Conservation (phyloP, 2,113 vertebrate genomes). For the Vimba vimba region DNA sequence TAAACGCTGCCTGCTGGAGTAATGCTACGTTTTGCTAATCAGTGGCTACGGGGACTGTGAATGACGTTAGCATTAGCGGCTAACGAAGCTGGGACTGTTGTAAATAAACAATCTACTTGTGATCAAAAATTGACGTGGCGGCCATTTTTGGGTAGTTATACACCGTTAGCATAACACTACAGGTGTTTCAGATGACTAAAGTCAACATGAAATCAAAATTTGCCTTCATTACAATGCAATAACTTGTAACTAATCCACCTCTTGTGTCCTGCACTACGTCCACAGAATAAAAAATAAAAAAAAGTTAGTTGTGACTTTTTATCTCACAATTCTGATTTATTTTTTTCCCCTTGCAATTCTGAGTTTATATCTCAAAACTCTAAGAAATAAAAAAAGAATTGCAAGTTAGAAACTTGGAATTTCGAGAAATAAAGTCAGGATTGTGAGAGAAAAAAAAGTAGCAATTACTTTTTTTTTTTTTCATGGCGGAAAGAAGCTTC, state of each 20-base stretch:
- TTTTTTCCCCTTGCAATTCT: too few species aligned
- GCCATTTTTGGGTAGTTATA: neutral
- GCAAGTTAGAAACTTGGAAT: too few species aligned
- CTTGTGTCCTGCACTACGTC: neutral
- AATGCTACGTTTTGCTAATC: neutral
- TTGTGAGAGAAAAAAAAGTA: too few species aligned
- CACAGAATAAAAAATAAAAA: too few species aligned
- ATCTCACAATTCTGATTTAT: too few species aligned
- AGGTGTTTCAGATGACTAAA: neutral
- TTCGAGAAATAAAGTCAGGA: too few species aligned
- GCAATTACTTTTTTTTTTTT: too few species aligned
- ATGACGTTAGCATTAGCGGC: neutral
- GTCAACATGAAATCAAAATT: slow-evolving; percentile 7
- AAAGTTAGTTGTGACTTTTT: too few species aligned
- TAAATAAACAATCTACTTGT: neutral
- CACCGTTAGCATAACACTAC: neutral
- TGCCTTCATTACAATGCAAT: neutral
- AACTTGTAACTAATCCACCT: neutral
- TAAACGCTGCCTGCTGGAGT: neutral
- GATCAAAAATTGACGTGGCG: too few species aligned
- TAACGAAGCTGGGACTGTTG: neutral
- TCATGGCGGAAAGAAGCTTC: too few species aligned
- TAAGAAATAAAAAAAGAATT: too few species aligned
- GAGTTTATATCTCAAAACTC: too few species aligned
- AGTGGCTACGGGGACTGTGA: neutral